Base-by-base conservation (phyloP, 2,113 vertebrate genomes). In the Ameiurus melas region DNA sequence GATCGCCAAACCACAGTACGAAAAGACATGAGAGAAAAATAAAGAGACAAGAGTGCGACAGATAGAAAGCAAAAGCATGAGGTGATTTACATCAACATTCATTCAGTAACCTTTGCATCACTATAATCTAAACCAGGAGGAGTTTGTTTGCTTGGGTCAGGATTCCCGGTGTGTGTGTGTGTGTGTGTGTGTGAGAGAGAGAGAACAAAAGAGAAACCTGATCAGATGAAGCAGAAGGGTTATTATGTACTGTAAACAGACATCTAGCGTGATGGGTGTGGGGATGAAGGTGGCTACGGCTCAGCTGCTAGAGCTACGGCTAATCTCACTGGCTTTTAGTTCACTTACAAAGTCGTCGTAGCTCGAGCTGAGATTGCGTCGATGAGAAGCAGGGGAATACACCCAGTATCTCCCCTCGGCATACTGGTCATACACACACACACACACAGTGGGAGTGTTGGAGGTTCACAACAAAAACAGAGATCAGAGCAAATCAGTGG, bases 371-470 rank as follows among this genome's bases (percentile, higher is more conserved):
- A 94, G 93, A 87, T 94, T 95, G 94, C 95, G 95, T 87, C 96
- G 96, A 93, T 94, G 96, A 91, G 94, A 94, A 92, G 95, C 94
- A 85, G 98, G 97, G 90, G 97, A 99, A 92, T 97, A 99, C 94
- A 98, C 97, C 98, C 98, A 99, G 93, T 98, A 98, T 94, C 96
- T 97, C 94, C 97, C 98, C 89, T 98, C 97, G 83, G 97, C 96
- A 94, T 98, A 98, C 98, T 99, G 96, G 95, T 81, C 36, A 17
- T 17, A 91, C 87, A 86, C 84, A 90, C 83, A 58, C 64, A 90
- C 78, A 33, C 79, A 81, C 39, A 91, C 86, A 90, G 4, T 57
- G n/a, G 79, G 79, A 81, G 53, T 81, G 66, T 78, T 77, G 36
- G 20, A 43, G 55, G 55, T 85, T 84, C n/a, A 68, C 43, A 84